Percentiles rank a stretch among this genome's conserved stretches.
Conservation (phyloP, 2,113 vertebrate species). For the Nothoprocta pentlandii region DNA sequence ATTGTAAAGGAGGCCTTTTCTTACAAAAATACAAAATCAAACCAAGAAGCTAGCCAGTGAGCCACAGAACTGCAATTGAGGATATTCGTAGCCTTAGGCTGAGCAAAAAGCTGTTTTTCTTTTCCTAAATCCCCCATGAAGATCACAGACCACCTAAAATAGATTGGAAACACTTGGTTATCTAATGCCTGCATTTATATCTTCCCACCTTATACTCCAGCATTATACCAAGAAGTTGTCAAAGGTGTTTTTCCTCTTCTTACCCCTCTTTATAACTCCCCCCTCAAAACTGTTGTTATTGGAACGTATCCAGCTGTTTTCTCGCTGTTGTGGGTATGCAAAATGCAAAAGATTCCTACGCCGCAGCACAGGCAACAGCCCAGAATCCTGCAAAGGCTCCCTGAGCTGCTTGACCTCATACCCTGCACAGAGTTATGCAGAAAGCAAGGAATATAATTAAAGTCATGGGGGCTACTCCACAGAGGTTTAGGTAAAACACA, state of each 20-base stretch:
- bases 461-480: neutral
- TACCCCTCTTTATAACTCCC: neutral
- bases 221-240: neutral
- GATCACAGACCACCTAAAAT: neutral
- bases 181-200: neutral
- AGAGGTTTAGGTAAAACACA: neutral
- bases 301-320: neutral
- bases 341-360: neutral
- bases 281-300: neutral
- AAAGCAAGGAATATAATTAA: neutral
- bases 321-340: neutral
- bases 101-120: neutral
- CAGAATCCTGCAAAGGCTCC: neutral
- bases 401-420: neutral
- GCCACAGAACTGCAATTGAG: neutral
- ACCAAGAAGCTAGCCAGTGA: neutral
- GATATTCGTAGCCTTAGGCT: neutral
- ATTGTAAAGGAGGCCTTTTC: neutral
- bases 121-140: neutral
- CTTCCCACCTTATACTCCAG: neutral
- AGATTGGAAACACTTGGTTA: neutral
- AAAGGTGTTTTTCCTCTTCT: neutral
- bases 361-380: neutral
- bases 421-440: neutral
- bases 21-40: neutral